Base-by-base conservation (phyloP, 1,140 invertebrate genomes). In the Ceratosolen fusciceps region DNA sequence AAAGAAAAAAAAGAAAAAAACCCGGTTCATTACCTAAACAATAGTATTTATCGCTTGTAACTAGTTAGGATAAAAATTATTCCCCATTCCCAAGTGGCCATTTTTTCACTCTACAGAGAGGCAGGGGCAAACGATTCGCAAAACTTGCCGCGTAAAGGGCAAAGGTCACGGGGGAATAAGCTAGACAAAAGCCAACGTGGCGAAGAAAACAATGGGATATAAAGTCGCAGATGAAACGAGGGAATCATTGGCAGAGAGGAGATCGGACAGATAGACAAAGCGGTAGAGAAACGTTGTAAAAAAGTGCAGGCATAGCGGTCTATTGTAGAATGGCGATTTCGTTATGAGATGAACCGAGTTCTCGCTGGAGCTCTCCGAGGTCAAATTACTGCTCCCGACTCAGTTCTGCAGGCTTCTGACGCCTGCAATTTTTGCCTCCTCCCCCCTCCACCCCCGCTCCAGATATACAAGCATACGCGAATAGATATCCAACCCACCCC, bases 341-440 rank as follows among this genome's bases (percentile, higher is more conserved):
- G 72, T 43, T 24, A 10, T n/a, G n/a, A n/a, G n/a, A n/a, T n/a
- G 31, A 14, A 5, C 1, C n/a, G 19, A 37, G 49, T 26, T 1
- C 29, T 60, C 1, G 56, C 56, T 29, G 16, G 12, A 31, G 37
- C 62, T 14, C 70, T 72, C 70, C 2, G 56, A 7, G 39, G 49
- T 29, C 54, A 52, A 76, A 76, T 76, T 67, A n/a, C n/a, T n/a
- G n/a, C n/a, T n/a, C 24, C 47, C 49, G 74, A 60, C 74, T 71
- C 10, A 70, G 52, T 70, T 70, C 71, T 56, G 52, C 52, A 39
- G 49, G 62, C 47, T 39, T 56, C 52, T 54, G 54, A 68, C 47
- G 71, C 43, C 31, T 3, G 47, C 39, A 21, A 1, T 52, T 72
- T 70, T 47, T 47, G n/a, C n/a, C n/a, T n/a, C n/a, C n/a, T n/a